phyloP scores from a whole-genome alignment of 1,140 invertebrate genomes.

The Bactericera cockerelli region DNA sequence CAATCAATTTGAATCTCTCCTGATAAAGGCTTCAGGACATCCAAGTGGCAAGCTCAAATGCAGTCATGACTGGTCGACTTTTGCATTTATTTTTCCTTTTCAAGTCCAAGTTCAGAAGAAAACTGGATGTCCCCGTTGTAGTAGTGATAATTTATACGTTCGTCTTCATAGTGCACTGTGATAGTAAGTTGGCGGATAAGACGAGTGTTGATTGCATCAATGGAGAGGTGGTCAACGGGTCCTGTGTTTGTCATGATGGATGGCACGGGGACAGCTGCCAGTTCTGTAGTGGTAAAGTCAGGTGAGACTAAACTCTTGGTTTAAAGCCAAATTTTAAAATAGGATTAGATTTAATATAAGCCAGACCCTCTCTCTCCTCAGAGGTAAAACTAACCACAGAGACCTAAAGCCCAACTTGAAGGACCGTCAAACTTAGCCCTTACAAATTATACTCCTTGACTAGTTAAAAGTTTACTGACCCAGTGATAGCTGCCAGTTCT shows the following conservation, averaged over 20 bases:
- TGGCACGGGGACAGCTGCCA: slow-evolving; percentile 76
- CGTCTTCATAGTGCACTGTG: slow-evolving; percentile 21
- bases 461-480: too few relatives aligned
- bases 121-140: slow-evolving; percentile 17
- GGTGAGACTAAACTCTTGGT: slow-evolving; percentile 40
- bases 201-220: slow-evolving; percentile 34
- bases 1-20: too few relatives aligned
- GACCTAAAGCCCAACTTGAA: background rate
- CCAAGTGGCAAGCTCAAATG: too few relatives aligned
- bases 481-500: too few relatives aligned
- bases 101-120: slow-evolving; percentile 19
- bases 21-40: too few relatives aligned
- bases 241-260: slow-evolving; percentile 72
- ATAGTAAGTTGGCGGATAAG: slow-evolving; percentile 24
- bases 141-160: background rate
- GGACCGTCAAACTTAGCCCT: background rate
- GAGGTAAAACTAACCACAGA: background rate
- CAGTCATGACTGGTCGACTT: too few relatives aligned
- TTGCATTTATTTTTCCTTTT: slow-evolving; percentile 15
- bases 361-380: background rate
- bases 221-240: slow-evolving; percentile 65
- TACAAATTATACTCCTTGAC: too few relatives aligned
- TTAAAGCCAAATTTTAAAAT: background rate
- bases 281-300: slow-evolving; percentile 79
- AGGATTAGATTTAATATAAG: too few relatives aligned